phyloP scores from a whole-genome alignment of 2,797 vertebrate species.

The Pelobates cultripes region DNA sequence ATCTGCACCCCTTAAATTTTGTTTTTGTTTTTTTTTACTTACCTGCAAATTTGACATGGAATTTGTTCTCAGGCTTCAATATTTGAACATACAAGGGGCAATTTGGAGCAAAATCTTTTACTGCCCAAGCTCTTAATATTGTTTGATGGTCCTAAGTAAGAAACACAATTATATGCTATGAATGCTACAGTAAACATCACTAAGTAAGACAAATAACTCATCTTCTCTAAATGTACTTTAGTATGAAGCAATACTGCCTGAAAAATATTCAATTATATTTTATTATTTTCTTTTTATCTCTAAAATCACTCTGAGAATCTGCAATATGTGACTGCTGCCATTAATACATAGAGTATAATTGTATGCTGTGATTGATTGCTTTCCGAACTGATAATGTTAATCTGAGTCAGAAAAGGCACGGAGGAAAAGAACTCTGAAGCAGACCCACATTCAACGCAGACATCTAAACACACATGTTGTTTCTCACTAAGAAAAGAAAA shows the following conservation, averaged over 20 bases:
- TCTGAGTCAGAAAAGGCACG: too few species aligned
- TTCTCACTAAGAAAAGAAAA: too few species aligned
- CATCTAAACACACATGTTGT: too few species aligned
- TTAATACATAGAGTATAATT: background rate
- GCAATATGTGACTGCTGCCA: background rate
- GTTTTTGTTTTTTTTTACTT: conserved; percentile 53
- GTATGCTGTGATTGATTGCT: background rate
- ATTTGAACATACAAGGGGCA: conserved; percentile 98
- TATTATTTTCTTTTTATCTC: background rate
- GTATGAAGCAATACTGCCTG: background rate
- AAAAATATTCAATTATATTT: background rate
- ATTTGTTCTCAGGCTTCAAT: conserved; percentile 98
- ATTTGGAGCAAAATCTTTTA: conserved; percentile 98
- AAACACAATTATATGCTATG: conserved; percentile 26
- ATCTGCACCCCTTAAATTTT: too few species aligned
- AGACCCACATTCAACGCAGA: too few species aligned
- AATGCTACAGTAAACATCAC: background rate
- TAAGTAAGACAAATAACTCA: background rate
- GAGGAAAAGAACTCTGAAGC: too few species aligned
- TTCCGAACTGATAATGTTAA: too few species aligned
- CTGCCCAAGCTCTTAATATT: conserved; percentile 97
- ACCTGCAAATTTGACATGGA: conserved; percentile 99
- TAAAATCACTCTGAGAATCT: background rate
- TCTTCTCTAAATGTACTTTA: background rate
- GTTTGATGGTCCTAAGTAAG: conserved; percentile 93